phyloP scores from a whole-genome alignment of 2,113 vertebrate genomes.

The Nycticebus coucang region DNA sequence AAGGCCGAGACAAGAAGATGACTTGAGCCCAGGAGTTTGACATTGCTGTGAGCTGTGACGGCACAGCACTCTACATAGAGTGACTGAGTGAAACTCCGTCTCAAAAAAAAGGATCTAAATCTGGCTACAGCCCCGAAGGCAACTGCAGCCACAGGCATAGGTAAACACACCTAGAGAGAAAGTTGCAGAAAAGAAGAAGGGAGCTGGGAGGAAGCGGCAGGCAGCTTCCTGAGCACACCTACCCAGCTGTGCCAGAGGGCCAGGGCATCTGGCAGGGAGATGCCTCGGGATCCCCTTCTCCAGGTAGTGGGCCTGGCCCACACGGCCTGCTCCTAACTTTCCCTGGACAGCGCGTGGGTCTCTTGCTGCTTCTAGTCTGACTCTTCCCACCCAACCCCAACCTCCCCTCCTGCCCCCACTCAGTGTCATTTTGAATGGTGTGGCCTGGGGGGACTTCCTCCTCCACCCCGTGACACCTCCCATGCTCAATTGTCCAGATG shows the following conservation, averaged over 20 bases:
- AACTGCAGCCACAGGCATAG: not conserved
- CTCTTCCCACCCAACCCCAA: not conserved
- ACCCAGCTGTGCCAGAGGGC: no score
- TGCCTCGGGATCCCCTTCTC: not conserved
- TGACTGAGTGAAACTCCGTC: no score
- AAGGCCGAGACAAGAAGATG: no score
- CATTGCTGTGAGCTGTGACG: no score
- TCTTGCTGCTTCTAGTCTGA: no score
- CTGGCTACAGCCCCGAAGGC: not conserved
- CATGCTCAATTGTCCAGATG: not conserved
- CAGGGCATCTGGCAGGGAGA: not conserved
- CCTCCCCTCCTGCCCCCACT: no score
- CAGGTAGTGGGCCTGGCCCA: fast-evolving
- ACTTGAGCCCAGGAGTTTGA: no score
- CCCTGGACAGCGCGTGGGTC: not conserved
- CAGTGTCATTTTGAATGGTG: not conserved
- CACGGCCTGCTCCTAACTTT: not conserved
- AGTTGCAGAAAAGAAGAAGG: not conserved
- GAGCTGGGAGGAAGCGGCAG: no score
- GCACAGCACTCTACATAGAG: no score
- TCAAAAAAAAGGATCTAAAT: no score
- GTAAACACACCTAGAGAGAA: not conserved
- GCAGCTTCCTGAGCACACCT: no score
- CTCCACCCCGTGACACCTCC: no score
- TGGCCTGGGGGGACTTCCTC: not conserved